A percentile compares a stretch with the other conserved stretches of the same genome.
Evolutionary conservation across 2,113 vertebrate genomes (phyloP).

Genomic region (Prolemur simus): DNA sequence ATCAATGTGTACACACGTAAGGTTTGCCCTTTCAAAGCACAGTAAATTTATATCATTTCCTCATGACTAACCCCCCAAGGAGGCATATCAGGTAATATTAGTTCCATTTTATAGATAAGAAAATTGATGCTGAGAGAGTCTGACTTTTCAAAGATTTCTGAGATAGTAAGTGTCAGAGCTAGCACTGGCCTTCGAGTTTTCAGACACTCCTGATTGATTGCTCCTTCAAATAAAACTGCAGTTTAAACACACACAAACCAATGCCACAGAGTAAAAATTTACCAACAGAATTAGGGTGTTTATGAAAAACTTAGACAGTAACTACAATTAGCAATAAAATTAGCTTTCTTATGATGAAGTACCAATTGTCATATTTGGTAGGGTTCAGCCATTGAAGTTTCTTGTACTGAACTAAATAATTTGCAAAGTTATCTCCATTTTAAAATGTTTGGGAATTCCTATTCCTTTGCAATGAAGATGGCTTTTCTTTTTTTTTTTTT

Average conservation of each 20-base stretch:
- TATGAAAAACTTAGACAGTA: constrained; percentile 5
- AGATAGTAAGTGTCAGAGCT: background rate
- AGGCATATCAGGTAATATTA: background rate
- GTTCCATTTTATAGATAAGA: background rate
- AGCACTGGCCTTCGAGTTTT: background rate
- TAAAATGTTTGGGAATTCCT: constrained; percentile 5
- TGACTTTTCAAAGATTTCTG: background rate
- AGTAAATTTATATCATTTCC: background rate
- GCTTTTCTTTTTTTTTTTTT: background rate
- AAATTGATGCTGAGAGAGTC: background rate
- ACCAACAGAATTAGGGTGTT: background rate
- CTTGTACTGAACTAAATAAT: background rate
- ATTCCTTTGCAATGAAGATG: background rate
- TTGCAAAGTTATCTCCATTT: constrained; percentile 1
- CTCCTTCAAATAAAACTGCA: constrained; percentile 4
- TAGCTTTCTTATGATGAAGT: constrained; percentile 7
- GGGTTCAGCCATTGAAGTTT: background rate
- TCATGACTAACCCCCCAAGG: background rate
- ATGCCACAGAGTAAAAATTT: constrained; percentile 30
- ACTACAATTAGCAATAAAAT: constrained; percentile 43
- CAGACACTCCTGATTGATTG: background rate
- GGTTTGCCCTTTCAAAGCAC: background rate
- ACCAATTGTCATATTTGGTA: background rate
- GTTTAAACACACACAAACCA: constrained; percentile 31
- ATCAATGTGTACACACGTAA: background rate